Evolutionary conservation across 2,113 vertebrate species (phyloP).

Genomic region (Nesoenas mayeri): DNA sequence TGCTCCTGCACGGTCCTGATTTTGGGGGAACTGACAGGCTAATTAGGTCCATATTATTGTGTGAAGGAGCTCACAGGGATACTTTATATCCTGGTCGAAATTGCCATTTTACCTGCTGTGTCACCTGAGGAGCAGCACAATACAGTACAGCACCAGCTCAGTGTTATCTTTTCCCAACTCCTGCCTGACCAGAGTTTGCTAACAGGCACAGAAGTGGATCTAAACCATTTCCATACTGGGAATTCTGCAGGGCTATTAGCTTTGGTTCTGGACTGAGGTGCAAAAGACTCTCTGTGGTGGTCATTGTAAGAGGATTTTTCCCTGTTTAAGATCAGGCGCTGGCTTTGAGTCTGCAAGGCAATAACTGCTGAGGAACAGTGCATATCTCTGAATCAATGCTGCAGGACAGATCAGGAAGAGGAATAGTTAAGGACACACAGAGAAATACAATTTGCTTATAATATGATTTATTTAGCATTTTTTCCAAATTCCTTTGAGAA

Average conservation of each 20-base stretch:
- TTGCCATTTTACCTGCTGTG: neutral
- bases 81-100: neutral
- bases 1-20: neutral
- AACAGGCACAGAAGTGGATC: neutral
- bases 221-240: neutral
- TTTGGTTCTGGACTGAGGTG: neutral
- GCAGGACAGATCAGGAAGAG: neutral
- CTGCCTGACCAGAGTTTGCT: fast-evolving
- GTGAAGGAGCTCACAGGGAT: neutral
- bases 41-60: neutral
- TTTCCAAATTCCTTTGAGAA: neutral
- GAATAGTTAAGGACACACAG: neutral
- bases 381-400: neutral
- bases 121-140: neutral
- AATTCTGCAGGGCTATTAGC: neutral
- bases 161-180: neutral
- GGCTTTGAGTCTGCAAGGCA: neutral
- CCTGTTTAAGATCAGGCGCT: neutral
- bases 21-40: neutral
- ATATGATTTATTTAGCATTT: neutral
- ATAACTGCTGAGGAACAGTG: neutral
- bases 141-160: neutral
- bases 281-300: neutral
- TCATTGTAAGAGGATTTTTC: neutral
- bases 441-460: neutral